A percentile compares a stretch with the other conserved stretches of the same genome.
phyloP scores from a whole-genome alignment of 1,140 invertebrate species.

The Oncopeltus fasciatus region DNA sequence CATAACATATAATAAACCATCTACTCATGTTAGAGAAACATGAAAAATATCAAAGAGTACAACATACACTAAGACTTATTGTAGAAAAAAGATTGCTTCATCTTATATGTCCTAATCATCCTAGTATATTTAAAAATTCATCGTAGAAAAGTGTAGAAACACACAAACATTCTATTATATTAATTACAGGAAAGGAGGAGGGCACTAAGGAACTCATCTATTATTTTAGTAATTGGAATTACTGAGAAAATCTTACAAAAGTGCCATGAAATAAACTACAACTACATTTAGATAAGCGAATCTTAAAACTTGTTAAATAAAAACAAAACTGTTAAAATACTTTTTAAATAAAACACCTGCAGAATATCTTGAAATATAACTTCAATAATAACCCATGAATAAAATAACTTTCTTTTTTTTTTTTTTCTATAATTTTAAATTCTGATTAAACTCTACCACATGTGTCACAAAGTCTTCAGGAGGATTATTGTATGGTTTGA shows the following conservation, averaged over 20 bases:
- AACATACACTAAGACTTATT: conserved; percentile 4
- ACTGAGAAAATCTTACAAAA: conserved; percentile 12
- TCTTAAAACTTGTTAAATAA: neutral
- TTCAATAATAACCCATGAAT: neutral
- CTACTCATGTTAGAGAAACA: conserved; percentile 11
- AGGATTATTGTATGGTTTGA: conserved; percentile 21
- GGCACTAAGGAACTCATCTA: conserved; percentile 9
- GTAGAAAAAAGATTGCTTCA: conserved; percentile 8
- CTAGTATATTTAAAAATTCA: neutral
- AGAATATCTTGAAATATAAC: neutral
- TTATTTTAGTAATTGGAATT: conserved; percentile 9
- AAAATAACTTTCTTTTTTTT: neutral
- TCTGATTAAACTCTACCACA: neutral
- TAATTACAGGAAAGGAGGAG: neutral
- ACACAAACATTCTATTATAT: conserved; percentile 9
- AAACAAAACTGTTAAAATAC: too few species aligned
- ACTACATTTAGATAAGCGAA: conserved; percentile 13
- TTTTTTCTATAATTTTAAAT: neutral
- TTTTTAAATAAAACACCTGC: neutral
- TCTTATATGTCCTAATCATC: too few species aligned
- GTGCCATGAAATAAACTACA: conserved; percentile 8
- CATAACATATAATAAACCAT: conserved; percentile 14
- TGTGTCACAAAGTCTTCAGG: conserved; percentile 15
- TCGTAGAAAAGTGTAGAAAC: conserved; percentile 15
- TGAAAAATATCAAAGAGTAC: conserved; percentile 7